Percentiles rank a stretch among this genome's conserved stretches.
Evolutionary conservation across 2,888 invertebrate genomes (phyloP).

Genomic region (Epirrhoe tristata): DNA sequence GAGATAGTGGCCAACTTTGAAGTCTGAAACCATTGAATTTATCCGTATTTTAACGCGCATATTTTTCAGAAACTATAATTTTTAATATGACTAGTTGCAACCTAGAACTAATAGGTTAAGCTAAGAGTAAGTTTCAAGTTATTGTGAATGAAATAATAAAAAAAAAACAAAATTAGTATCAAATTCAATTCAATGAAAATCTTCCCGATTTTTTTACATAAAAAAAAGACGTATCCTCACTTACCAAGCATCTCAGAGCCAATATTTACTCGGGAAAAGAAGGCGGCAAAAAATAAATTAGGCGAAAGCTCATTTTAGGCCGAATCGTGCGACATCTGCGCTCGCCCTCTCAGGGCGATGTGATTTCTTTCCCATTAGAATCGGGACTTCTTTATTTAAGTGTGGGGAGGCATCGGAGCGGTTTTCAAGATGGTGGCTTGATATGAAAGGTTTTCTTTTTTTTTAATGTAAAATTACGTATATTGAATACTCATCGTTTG

Average conservation of each 20-base stretch:
- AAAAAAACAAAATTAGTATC: too few relatives aligned
- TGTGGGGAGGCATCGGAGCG: slow-evolving; percentile 7
- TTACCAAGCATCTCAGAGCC: slow-evolving; percentile 56
- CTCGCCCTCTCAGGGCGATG: slow-evolving; percentile 53
- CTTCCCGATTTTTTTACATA: background rate
- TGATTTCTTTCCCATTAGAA: slow-evolving; percentile 73
- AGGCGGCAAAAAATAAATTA: slow-evolving; percentile 86
- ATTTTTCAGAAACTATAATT: too few relatives aligned
- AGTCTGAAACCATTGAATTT: too few relatives aligned
- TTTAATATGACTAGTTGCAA: too few relatives aligned
- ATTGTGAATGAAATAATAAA: too few relatives aligned
- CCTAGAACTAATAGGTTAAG: too few relatives aligned
- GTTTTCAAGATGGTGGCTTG: slow-evolving; percentile 20
- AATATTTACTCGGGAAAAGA: slow-evolving; percentile 83
- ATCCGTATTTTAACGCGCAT: too few relatives aligned
- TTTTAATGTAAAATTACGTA: background rate
- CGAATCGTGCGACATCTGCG: slow-evolving; percentile 76
- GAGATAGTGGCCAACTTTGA: too few relatives aligned
- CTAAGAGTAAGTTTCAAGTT: too few relatives aligned
- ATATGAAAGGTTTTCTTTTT: background rate
- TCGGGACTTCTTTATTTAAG: slow-evolving; percentile 44
- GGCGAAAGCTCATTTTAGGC: slow-evolving; percentile 83
- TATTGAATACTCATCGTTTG: too few relatives aligned
- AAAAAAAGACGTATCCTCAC: slow-evolving; percentile 56
- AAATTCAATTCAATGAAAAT: too few relatives aligned